Evolutionary conservation across 1,140 invertebrate species (phyloP), one percentile per base, ranked within the genome.

Genomic region (Bursaphelenchus mucronatus): DNA sequence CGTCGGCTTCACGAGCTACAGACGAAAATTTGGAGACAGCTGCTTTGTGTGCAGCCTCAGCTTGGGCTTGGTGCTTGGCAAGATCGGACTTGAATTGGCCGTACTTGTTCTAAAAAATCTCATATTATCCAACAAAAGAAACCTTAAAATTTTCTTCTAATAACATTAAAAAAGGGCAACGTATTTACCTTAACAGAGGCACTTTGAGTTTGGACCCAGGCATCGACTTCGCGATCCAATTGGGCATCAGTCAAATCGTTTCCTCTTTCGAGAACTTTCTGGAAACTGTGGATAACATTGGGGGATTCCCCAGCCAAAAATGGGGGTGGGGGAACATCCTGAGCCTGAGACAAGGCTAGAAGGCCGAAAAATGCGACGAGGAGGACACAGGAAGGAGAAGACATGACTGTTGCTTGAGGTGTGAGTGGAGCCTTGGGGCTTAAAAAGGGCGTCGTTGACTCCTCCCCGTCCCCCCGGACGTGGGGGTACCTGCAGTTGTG

Each of bases 1-100:
- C 71, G 53, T 73, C 71, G 44, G 71, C 74, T 43, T 63, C 74
- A 53, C 71, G 70, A 54, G 75, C 75, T 44, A 67, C 75, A 44
- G 75, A 66, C 11, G 63, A 67, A 65, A 76, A 78, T 47, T 64
- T 58, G 19, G 64, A 64, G 17, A 77, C 13, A 39, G 75, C 68
- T n/a, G 61, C 68, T 44, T 68, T 43, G 55, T 78, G 75, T 15
- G 75, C 75, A 39, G 59, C 57, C 53, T 78, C 76, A 9, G 67
- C 73, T 49, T 67, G 40, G 21, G 30, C 50, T 52, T 78, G 62
- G 30, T 74, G 66, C 49, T 41, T 17, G 61, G 74, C 70, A 45
- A 78, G 50, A 47, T 75, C 58, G 41, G 46, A 51, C 52, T 74
- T 69, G 72, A 74, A 74, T 17, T 47, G 39, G 40, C 47, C 58